Evolutionary conservation across 2,888 invertebrate species (phyloP).

Genomic region (Anarsia innoxiella): DNA sequence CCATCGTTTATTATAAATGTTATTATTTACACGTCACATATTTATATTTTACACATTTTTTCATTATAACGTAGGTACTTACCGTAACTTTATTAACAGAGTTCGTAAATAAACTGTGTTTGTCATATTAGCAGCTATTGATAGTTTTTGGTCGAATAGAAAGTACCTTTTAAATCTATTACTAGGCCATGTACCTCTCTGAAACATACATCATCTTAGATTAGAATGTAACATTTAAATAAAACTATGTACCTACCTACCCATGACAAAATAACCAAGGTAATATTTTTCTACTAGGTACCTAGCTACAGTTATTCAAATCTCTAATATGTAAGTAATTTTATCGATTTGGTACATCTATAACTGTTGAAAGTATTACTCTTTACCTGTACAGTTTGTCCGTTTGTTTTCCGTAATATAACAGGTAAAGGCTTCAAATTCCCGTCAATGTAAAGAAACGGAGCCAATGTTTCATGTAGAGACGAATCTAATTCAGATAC

Average conservation of each 20-base stretch:
- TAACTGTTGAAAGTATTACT: not conserved
- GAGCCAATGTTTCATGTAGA: slow-evolving; percentile 33
- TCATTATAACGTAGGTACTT: no score
- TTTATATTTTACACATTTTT: no score
- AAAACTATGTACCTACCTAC: no score
- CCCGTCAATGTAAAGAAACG: slow-evolving; percentile 34
- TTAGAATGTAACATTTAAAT: no score
- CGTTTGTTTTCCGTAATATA: slow-evolving; percentile 36
- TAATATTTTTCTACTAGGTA: no score
- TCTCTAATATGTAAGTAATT: no score
- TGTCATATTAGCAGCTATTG: slow-evolving; percentile 37
- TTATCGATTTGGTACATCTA: not conserved
- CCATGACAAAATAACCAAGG: no score
- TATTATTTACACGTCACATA: no score
- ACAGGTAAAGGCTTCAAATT: slow-evolving; percentile 40
- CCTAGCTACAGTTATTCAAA: no score
- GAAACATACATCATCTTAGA: no score
- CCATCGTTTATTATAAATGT: no score
- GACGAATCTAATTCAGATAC: slow-evolving; percentile 31
- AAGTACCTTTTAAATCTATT: slow-evolving; percentile 46
- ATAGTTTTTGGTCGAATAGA: slow-evolving; percentile 32
- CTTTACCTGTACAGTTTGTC: slow-evolving; percentile 41
- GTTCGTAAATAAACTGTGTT: slow-evolving; percentile 40
- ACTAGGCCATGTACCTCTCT: slow-evolving; percentile 48
- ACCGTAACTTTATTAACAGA: slow-evolving; percentile 42